Evolutionary conservation across 1,140 invertebrate genomes (phyloP).

Genomic region (Leptopilina clavipes): DNA sequence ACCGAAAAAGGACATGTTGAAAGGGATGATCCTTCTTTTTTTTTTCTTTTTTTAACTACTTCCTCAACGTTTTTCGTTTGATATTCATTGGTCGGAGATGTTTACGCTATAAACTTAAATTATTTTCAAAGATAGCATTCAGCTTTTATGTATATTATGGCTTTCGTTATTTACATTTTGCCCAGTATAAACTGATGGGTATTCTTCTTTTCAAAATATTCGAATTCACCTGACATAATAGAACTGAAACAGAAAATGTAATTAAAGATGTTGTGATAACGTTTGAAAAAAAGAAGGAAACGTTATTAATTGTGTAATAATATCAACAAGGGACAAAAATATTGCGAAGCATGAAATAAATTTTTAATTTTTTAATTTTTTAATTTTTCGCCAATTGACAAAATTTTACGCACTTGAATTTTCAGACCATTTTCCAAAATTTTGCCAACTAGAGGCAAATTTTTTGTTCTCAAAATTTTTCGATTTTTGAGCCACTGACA

Average conservation of each 20-base stretch:
- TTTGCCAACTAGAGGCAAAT: no score
- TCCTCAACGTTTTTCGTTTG: slow-evolving; percentile 27
- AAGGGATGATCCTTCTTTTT: slow-evolving; percentile 19
- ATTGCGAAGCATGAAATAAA: no score
- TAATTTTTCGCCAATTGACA: no score
- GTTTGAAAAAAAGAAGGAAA: no score
- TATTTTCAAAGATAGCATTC: slow-evolving; percentile 32
- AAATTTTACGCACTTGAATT: no score
- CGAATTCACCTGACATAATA: not conserved
- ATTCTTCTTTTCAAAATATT: not conserved
- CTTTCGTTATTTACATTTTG: slow-evolving; percentile 28
- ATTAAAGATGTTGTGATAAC: no score
- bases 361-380: no score
- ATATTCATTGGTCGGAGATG: slow-evolving; percentile 17
- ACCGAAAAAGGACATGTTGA: slow-evolving; percentile 67
- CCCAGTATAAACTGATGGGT: not conserved
- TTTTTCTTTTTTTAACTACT: not conserved
- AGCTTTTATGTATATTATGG: not conserved
- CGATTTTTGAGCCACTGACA: no score
- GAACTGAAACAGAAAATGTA: not conserved
- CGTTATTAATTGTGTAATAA: no score
- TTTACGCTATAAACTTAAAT: slow-evolving; percentile 7
- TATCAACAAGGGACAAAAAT: no score
- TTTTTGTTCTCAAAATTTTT: no score
- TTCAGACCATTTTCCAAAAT: no score